phyloP scores from a whole-genome alignment of 1,140 invertebrate species.

The Hermetia illucens region DNA sequence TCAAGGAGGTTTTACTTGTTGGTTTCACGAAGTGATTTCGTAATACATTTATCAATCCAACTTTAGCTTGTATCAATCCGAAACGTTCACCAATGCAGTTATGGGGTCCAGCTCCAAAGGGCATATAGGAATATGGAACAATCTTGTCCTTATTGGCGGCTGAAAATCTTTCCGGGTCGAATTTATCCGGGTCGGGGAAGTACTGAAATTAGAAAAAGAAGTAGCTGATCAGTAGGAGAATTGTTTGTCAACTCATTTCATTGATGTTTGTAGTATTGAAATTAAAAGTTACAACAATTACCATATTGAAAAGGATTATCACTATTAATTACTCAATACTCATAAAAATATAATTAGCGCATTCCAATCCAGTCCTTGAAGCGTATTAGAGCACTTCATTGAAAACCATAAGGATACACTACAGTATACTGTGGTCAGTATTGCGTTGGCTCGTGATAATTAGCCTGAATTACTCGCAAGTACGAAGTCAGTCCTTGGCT shows the following conservation, averaged over 20 bases:
- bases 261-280: too few species aligned
- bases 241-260: slow-evolving; percentile 32
- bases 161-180: slow-evolving; percentile 48
- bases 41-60: slow-evolving; percentile 21
- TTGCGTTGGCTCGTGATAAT: too few species aligned
- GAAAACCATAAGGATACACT: too few species aligned
- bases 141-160: slow-evolving; percentile 31
- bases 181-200: slow-evolving; percentile 50
- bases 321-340: too few species aligned
- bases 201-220: slow-evolving; percentile 38
- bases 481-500: too few species aligned
- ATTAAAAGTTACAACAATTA: too few species aligned
- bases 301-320: too few species aligned
- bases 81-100: slow-evolving; percentile 53
- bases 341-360: too few species aligned
- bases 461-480: too few species aligned
- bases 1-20: slow-evolving; percentile 11
- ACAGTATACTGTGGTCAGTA: too few species aligned
- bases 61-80: slow-evolving; percentile 20
- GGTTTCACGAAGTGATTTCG: slow-evolving; percentile 17
- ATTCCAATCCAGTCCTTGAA: too few species aligned
- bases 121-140: slow-evolving; percentile 43
- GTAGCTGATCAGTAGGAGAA: slow-evolving; percentile 23
- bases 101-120: slow-evolving; percentile 63
- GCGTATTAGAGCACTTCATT: too few species aligned